Conservation (phyloP, 2,888 invertebrate species). For the Sussaba pulchella region DNA sequence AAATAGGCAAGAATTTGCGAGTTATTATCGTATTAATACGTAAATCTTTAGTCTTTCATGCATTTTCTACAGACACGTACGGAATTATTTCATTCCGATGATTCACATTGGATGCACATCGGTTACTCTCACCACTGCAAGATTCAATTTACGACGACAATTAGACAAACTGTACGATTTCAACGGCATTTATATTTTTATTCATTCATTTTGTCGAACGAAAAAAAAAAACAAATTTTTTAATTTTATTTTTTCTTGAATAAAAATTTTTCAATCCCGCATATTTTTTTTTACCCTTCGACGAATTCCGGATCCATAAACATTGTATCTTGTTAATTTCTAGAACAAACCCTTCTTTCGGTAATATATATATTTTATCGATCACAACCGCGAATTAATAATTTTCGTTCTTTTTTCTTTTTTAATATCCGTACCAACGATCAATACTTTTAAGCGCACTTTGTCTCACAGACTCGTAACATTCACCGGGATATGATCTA, state of each 20-base stretch:
- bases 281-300: slow-evolving; percentile 15
- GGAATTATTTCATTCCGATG: slow-evolving; percentile 52
- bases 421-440: slow-evolving; percentile 50
- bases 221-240: slow-evolving; percentile 3
- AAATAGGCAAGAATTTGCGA: slow-evolving; percentile 51
- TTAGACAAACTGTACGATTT: slow-evolving; percentile 45
- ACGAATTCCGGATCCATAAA: slow-evolving; percentile 29
- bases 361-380: slow-evolving; percentile 30
- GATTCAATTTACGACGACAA: slow-evolving; percentile 49
- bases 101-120: slow-evolving; percentile 40
- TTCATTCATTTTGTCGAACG: slow-evolving; percentile 6
- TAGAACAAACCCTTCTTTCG: slow-evolving; percentile 12
- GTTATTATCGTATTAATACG: slow-evolving; percentile 31
- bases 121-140: slow-evolving; percentile 42
- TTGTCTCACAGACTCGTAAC: slow-evolving; percentile 37
- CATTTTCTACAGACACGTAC: slow-evolving; percentile 52
- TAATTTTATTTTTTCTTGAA: background rate
- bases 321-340: slow-evolving; percentile 63
- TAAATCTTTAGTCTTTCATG: slow-evolving; percentile 39
- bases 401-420: slow-evolving; percentile 45
- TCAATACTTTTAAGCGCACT: slow-evolving; percentile 62
- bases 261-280: background rate
- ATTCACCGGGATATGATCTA: slow-evolving; percentile 20
- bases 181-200: slow-evolving; percentile 26
- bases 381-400: slow-evolving; percentile 70